Evolutionary conservation across 2,888 invertebrate genomes (phyloP).

Genomic region (Drosophila neutralis): DNA sequence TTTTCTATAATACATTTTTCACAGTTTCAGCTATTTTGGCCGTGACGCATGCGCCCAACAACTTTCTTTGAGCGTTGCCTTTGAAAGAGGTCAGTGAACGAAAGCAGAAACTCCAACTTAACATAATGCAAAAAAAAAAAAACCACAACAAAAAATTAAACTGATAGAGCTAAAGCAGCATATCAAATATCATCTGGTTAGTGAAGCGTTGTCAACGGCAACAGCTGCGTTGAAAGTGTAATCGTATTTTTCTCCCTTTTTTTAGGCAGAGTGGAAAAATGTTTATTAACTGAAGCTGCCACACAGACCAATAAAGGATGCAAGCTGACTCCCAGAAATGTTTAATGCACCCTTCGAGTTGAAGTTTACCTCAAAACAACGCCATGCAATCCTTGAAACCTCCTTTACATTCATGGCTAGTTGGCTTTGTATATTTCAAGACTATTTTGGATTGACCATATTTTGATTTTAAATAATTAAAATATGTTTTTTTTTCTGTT

Average conservation of each 20-base stretch:
- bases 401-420: no score
- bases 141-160: not conserved
- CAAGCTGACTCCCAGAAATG: not conserved
- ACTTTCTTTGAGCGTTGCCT: constrained; percentile 61
- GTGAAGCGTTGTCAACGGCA: constrained; percentile 27
- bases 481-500: not conserved
- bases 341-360: not conserved
- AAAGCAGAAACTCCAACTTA: constrained; percentile 29
- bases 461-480: not conserved
- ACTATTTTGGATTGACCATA: not conserved
- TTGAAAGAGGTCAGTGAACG: constrained; percentile 72
- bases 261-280: not conserved
- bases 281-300: not conserved
- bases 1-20: constrained; percentile 57
- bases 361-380: not conserved
- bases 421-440: not conserved
- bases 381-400: not conserved
- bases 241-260: not conserved
- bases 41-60: constrained; percentile 56
- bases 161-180: constrained; percentile 7
- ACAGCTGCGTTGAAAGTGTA: constrained; percentile 34
- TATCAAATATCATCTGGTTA: constrained; percentile 46
- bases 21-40: constrained; percentile 50
- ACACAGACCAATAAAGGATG: not conserved
- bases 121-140: constrained; percentile 14